phyloP scores from a whole-genome alignment of 1,140 invertebrate species.

The Aphaenogaster floridana region DNA sequence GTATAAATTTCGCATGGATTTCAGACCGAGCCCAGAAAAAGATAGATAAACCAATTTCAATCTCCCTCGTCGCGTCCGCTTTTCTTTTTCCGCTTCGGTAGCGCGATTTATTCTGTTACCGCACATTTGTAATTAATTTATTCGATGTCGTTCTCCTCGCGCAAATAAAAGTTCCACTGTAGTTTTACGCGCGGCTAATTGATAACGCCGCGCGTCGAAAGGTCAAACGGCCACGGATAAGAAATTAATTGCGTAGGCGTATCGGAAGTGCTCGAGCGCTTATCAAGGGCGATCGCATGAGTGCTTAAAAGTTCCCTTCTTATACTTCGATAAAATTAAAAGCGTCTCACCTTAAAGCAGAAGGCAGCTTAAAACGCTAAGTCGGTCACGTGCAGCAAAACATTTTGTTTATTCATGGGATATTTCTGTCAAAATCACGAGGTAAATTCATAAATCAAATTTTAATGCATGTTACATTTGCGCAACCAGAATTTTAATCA shows the following conservation, averaged over 20 bases:
- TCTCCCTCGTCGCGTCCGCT: background rate
- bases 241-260: slow-evolving; percentile 37
- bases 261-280: background rate
- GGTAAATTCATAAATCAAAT: slow-evolving; percentile 6
- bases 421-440: background rate
- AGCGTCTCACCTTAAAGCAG: slow-evolving; percentile 7
- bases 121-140: slow-evolving; percentile 62
- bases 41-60: slow-evolving; percentile 21
- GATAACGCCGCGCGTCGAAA: slow-evolving; percentile 17
- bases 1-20: slow-evolving; percentile 18
- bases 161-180: slow-evolving; percentile 35
- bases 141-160: background rate
- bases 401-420: slow-evolving; percentile 29
- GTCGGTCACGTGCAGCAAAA: background rate
- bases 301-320: slow-evolving; percentile 4
- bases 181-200: slow-evolving; percentile 39
- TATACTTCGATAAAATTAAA: slow-evolving; percentile 23
- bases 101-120: slow-evolving; percentile 19
- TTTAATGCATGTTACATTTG: background rate
- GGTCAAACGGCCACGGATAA: background rate
- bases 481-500: background rate
- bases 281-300: slow-evolving; percentile 11
- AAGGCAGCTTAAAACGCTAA: background rate
- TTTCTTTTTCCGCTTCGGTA: slow-evolving; percentile 20
- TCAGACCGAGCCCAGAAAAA: background rate